Conservation (phyloP, 2,797 vertebrate species). For the Myotis vivesi region DNA sequence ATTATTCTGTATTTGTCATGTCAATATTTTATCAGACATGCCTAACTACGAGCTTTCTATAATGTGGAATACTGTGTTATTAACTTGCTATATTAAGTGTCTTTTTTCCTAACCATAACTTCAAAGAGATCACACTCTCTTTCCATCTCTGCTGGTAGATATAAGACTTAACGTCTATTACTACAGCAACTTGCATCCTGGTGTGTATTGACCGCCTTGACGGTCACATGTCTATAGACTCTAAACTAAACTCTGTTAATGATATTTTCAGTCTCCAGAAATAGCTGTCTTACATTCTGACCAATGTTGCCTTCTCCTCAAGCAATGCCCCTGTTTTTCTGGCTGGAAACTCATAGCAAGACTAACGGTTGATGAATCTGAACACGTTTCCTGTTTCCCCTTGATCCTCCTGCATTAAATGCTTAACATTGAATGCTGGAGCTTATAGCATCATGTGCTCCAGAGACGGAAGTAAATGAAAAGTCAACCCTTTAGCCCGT, state of each 20-base stretch:
- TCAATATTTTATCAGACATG: constrained; percentile 63
- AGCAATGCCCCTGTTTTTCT: constrained; percentile 25
- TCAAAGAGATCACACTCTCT: constrained; percentile 38
- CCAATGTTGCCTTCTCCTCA: constrained; percentile 23
- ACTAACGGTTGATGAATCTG: background rate
- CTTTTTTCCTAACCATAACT: constrained; percentile 60
- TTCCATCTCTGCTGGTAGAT: constrained; percentile 48
- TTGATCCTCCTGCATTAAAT: constrained; percentile 65
- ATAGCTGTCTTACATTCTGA: constrained; percentile 48
- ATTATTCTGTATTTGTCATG: constrained; percentile 59
- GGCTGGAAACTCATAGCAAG: constrained; percentile 38
- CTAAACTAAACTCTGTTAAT: constrained; percentile 36
- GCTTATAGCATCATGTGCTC: background rate
- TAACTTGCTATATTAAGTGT: constrained; percentile 62
- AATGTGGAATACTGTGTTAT: constrained; percentile 66
- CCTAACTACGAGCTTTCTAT: constrained; percentile 60
- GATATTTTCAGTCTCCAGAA: constrained; percentile 35
- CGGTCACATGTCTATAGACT: constrained; percentile 23
- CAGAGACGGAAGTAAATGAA: constrained; percentile 55
- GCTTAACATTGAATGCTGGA: constrained; percentile 64
- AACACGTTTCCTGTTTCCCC: constrained; percentile 32
- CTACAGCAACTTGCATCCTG: background rate
- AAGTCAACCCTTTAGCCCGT: constrained; percentile 43
- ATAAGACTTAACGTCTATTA: constrained; percentile 55
- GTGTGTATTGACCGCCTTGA: constrained; percentile 42